These are phyloP conservation scores for Tenodera sinensis DNA, from an alignment of 2,888 invertebrate genomes.

Conservation along the genomic window DNA sequence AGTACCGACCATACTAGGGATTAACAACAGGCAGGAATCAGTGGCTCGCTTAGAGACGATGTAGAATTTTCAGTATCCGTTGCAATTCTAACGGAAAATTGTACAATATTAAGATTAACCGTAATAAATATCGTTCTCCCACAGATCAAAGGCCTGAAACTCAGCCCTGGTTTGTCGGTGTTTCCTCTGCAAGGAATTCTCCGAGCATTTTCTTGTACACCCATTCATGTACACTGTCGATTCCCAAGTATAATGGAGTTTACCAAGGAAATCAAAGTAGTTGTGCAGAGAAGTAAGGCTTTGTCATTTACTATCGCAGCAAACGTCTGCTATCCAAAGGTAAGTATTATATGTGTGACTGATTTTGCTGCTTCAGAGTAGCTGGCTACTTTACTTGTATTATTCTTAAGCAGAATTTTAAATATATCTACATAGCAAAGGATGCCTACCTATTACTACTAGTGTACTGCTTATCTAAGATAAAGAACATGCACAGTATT, in stretches of 20 bases:
- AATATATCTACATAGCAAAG: too few species aligned
- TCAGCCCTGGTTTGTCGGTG: background rate
- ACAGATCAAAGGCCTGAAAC: background rate
- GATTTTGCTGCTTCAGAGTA: background rate
- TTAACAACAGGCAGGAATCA: too few species aligned
- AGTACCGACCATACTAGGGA: too few species aligned
- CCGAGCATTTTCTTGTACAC: conserved; percentile 26
- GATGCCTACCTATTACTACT: too few species aligned
- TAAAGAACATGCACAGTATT: too few species aligned
- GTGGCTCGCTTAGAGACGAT: too few species aligned
- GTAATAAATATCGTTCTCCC: background rate
- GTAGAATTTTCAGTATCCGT: too few species aligned
- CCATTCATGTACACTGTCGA: conserved; percentile 24
- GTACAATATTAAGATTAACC: too few species aligned
- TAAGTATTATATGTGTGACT: conserved; percentile 6
- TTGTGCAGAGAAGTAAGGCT: conserved; percentile 21
- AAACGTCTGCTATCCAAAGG: conserved; percentile 32
- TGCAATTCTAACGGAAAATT: too few species aligned
- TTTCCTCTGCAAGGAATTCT: conserved; percentile 31
- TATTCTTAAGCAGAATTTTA: too few species aligned
- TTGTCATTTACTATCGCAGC: conserved; percentile 31
- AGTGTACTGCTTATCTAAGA: too few species aligned
- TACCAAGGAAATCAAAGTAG: conserved; percentile 27
- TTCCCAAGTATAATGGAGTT: conserved; percentile 28
- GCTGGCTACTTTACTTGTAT: too few species aligned